These are phyloP conservation scores for Microcebus murinus DNA, from an alignment of 2,113 vertebrate genomes.

Conservation along the genomic window DNA sequence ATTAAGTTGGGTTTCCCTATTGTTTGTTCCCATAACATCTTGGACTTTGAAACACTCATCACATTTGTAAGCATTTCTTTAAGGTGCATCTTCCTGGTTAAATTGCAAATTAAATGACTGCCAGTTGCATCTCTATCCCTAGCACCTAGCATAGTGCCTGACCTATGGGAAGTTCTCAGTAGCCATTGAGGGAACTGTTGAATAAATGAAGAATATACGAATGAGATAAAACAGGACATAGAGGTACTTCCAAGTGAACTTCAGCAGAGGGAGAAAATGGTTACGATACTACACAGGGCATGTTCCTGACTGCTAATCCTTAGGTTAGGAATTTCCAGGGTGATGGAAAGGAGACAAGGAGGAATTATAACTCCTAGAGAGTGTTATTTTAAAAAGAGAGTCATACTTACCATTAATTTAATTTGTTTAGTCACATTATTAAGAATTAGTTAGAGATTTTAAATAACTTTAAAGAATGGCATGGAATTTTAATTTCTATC, in stretches of 20 bases:
- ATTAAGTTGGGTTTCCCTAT: background rate
- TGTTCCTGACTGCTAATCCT: background rate
- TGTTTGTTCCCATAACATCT: background rate
- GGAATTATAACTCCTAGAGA: background rate
- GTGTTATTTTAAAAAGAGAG: background rate
- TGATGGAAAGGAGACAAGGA: background rate
- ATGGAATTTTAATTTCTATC: conserved; percentile 3
- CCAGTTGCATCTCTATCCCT: background rate
- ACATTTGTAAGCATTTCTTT: background rate
- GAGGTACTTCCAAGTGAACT: background rate
- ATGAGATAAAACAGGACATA: background rate
- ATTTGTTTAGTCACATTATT: background rate
- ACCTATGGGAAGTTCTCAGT: background rate
- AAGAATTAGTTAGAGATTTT: conserved; percentile 3
- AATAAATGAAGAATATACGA: background rate
- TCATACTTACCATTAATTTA: background rate
- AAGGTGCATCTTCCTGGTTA: background rate
- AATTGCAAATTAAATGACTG: background rate
- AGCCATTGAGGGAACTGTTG: background rate
- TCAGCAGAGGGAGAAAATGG: background rate
- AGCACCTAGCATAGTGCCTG: background rate
- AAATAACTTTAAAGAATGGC: conserved; percentile 8
- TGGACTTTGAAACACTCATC: background rate
- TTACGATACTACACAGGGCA: accelerated
- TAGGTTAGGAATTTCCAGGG: background rate